Base-by-base conservation (phyloP, 2,113 vertebrate species). In the Ictalurus punctatus region DNA sequence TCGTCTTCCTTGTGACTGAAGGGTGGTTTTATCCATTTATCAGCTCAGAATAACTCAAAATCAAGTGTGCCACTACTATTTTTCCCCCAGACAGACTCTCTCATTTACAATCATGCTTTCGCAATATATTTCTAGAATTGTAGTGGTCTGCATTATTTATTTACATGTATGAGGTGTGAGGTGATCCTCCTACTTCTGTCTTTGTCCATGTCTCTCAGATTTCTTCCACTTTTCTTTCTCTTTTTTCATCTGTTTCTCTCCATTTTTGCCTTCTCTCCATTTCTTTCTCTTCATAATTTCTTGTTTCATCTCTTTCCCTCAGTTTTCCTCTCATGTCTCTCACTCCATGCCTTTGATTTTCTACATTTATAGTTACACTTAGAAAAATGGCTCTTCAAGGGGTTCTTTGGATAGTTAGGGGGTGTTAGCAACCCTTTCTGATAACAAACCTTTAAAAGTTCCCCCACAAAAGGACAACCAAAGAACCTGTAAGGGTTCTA, bases 1-100 rank as follows among this genome's bases (percentile, higher is more conserved):
- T 93, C 91, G 96, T 97, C 96, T 97, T 97, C 96, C 96, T 95
- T 91, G 92, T 85, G 67, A 90, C 85, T 90, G 90, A 87, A 89
- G 95, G 83, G 67, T 90, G 83, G 85, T 92, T 87, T 80, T 88
- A 82, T 92, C 91, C 90, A 89, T 93, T 91, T 44, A 30, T 87
- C 74, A 79, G 86, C 54, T 87, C 59, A 25, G 34, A 87, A 69
- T 56, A 69, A 87, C 63, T 69, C 14, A 14, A 48, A 79, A 78
- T 79, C n/a, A 52, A 34, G 80, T 69, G 63, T 71, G 58, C 37
- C 86, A 56, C 48, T 82, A 21, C 80, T 79, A 19, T 9, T 34
- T 34, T 34, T 34, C 40, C 61, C 40, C 3, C 10, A 19, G 21
- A 83, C 16, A 30, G 27, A 83, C 37, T 65, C 65, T 67, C 7